Evolutionary conservation across 1,140 invertebrate species (phyloP).

Genomic region (Lerema accius): DNA sequence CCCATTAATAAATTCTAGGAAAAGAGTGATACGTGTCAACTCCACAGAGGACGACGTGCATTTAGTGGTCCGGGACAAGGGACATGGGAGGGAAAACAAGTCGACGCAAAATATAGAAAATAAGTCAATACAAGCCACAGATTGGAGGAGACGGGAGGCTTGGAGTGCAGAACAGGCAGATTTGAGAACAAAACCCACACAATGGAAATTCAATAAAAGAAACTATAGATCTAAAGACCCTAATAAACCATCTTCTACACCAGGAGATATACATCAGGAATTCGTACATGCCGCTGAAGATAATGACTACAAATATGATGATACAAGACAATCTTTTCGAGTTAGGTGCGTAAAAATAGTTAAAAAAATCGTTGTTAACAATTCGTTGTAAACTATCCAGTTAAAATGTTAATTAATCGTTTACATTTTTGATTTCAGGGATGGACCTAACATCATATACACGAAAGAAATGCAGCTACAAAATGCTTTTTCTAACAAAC

Average conservation of each 20-base stretch:
- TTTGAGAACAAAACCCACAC: slow-evolving; percentile 85
- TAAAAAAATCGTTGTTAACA: no score
- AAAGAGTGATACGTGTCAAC: slow-evolving; percentile 89
- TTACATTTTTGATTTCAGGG: slow-evolving; percentile 68
- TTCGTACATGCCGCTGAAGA: slow-evolving; percentile 74
- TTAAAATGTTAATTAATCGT: no score
- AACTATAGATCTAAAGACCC: slow-evolving; percentile 81
- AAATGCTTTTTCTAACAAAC: slow-evolving; percentile 80
- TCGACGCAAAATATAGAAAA: slow-evolving; percentile 85
- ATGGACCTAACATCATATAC: slow-evolving; percentile 82
- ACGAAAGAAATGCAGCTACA: slow-evolving; percentile 83
- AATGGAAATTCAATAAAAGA: slow-evolving; percentile 89
- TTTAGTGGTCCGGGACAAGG: slow-evolving; percentile 86
- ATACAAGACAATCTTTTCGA: slow-evolving; percentile 74
- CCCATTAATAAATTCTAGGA: slow-evolving; percentile 85
- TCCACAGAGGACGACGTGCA: slow-evolving; percentile 88
- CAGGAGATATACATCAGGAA: slow-evolving; percentile 73
- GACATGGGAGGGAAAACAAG: slow-evolving; percentile 87
- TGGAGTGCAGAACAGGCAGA: slow-evolving; percentile 89
- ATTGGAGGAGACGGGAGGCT: slow-evolving; percentile 89
- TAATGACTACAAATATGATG: slow-evolving; percentile 79
- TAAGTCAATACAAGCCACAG: slow-evolving; percentile 86
- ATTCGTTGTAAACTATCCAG: no score
- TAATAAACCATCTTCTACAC: slow-evolving; percentile 72
- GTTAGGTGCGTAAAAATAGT: slow-evolving; percentile 60